Evolutionary conservation across 2,888 invertebrate species (phyloP).

Genomic region (Mechanitis messenoides): DNA sequence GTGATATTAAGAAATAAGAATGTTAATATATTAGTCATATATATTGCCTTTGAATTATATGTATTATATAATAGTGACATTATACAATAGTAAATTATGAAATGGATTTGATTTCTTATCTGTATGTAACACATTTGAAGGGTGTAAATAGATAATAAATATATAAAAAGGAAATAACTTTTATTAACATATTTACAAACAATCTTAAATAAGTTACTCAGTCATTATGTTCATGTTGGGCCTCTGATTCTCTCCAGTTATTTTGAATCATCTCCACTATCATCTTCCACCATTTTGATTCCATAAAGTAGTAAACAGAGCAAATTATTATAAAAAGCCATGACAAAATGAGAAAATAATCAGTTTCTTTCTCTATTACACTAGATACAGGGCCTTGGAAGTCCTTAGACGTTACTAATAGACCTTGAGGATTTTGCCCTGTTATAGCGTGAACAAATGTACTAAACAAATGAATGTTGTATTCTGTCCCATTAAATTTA

Average conservation of each 20-base stretch:
- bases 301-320: slow-evolving; percentile 83
- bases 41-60: not conserved
- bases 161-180: slow-evolving; percentile 21
- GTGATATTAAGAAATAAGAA: not conserved
- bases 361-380: slow-evolving; percentile 84
- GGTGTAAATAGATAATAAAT: not conserved
- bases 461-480: slow-evolving; percentile 86
- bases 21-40: not conserved
- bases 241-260: slow-evolving; percentile 92
- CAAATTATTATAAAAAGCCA: slow-evolving; percentile 90
- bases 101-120: too few species aligned
- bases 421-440: slow-evolving; percentile 79
- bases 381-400: slow-evolving; percentile 89
- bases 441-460: slow-evolving; percentile 87
- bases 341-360: slow-evolving; percentile 87
- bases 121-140: slow-evolving; percentile 6
- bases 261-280: slow-evolving; percentile 89
- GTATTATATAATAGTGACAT: slow-evolving; percentile 5
- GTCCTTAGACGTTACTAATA: slow-evolving; percentile 84
- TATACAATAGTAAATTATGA: slow-evolving; percentile 23
- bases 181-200: slow-evolving; percentile 25
- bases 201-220: slow-evolving; percentile 41
- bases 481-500: slow-evolving; percentile 89
- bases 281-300: slow-evolving; percentile 85
- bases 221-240: slow-evolving; percentile 86